Conservation (phyloP, 2,113 vertebrate species). For the Progne subis region DNA sequence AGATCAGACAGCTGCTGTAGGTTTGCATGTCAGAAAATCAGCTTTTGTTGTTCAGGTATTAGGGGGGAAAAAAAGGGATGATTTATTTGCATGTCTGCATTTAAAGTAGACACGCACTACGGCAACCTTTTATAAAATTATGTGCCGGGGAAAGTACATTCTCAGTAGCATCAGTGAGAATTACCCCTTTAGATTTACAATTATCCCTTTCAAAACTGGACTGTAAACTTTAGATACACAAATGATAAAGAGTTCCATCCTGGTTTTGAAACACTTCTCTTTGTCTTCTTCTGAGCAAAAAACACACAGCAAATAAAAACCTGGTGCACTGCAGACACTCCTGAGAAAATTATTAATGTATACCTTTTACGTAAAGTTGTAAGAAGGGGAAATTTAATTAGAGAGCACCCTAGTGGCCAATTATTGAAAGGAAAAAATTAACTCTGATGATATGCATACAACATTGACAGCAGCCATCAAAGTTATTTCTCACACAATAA, state of each 20-base stretch:
- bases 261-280: background rate
- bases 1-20: conserved; percentile 32
- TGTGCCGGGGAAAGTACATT: background rate
- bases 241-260: background rate
- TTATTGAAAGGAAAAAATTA: background rate
- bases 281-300: background rate
- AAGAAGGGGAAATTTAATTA: conserved; percentile 7
- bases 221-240: background rate
- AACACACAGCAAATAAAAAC: background rate
- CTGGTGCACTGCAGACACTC: accelerated
- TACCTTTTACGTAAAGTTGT: background rate
- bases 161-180: background rate
- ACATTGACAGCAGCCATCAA: background rate
- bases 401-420: conserved; percentile 9
- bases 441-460: background rate
- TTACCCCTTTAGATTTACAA: background rate
- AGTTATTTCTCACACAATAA: background rate
- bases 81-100: background rate
- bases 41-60: conserved; percentile 3
- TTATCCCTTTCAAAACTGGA: background rate
- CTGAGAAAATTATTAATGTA: background rate
- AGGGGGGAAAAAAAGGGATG: background rate
- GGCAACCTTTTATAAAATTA: background rate
- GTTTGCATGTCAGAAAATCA: conserved; percentile 55
- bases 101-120: background rate